A percentile compares a stretch with the other conserved stretches of the same genome.
Conservation (phyloP, 2,888 invertebrate species). For the Criorhina ranunculi region DNA sequence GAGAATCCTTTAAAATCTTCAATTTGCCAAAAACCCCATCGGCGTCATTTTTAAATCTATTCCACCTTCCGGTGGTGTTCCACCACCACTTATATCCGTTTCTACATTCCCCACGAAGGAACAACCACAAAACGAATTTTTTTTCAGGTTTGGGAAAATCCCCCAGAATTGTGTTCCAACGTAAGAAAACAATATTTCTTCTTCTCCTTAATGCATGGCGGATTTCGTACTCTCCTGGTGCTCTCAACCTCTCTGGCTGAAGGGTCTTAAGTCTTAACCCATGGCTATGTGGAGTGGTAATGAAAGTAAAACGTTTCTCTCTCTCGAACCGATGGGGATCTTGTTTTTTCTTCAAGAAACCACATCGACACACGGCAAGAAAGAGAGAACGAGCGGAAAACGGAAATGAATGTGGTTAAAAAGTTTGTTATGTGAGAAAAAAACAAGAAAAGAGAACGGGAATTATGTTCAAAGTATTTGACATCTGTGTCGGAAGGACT, state of each 20-base stretch:
- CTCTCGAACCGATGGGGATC: not conserved
- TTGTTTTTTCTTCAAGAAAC: not conserved
- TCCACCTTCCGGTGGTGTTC: conserved; percentile 18
- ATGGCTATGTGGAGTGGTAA: conserved; percentile 12
- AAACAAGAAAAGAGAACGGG: no score
- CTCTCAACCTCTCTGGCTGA: conserved; percentile 7
- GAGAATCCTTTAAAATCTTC: conserved; percentile 40
- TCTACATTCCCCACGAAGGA: not conserved
- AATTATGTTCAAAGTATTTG: conserved; percentile 57
- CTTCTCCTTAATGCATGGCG: conserved; percentile 28
- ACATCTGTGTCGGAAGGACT: conserved; percentile 47
- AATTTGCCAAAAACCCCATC: conserved; percentile 34
- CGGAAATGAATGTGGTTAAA: conserved; percentile 58
- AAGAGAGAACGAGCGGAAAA: conserved; percentile 12
- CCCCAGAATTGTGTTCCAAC: conserved; percentile 6
- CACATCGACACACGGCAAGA: not conserved
- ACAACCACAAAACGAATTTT: conserved; percentile 4
- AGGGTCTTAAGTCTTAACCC: conserved; percentile 4
- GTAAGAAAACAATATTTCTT: conserved; percentile 42
- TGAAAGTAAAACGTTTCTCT: conserved; percentile 27
- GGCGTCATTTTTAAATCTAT: conserved; percentile 32
- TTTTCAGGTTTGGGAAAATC: conserved; percentile 9
- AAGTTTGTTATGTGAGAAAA: conserved; percentile 40
- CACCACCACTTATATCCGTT: not conserved
- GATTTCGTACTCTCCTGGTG: conserved; percentile 25